Base-by-base conservation (phyloP, 2,113 vertebrate genomes). In the Megaceryle maxima region DNA sequence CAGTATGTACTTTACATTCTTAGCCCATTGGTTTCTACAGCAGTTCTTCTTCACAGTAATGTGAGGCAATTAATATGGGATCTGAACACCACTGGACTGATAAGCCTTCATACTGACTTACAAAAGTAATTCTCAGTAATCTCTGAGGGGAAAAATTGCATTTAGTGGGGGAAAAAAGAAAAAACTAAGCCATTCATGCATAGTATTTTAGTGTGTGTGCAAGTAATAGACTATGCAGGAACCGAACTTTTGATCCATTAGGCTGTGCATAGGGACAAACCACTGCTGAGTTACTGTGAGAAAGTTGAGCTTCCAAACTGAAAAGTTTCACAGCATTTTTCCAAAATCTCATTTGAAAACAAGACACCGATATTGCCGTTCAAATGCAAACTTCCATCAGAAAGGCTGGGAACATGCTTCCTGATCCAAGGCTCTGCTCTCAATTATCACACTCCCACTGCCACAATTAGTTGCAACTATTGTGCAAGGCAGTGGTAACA, bases 101-200 rank as follows among this genome's bases (percentile, higher is more conserved):
- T 97, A 97, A 97, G 97, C 78, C 77, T 95, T 96, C 95, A 89
- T 87, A 91, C 90, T 89, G 94, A 97, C 96, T 93, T 92, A 83
- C 85, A 96, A 96, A 97, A 97, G 96, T 96, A 92, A 97, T 97
- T 97, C 97, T 82, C 96, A 95, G 95, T 94, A 97, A 96, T 97
- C 96, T 96, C 92, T 76, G 85, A 97, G 95, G 86, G 94, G 88
- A 97, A 97, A 97, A 97, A 96, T 97, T 96, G 96, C 97, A 97
- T 96, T 97, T 96, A 92, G 83, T 81, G 94, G 87, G 94, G 67
- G 6, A 87, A 96, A 98, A 11, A 31, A 6, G 3, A 0, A 2
- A 26, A 26, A 64, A 9, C 87, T 95, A 92, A 96, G 92, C 82
- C 73, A 68, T 93, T 87, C 80, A 83, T 94, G 88, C 46, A 41